phyloP scores from a whole-genome alignment of 2,797 vertebrate species.

The Taeniopygia guttata region DNA sequence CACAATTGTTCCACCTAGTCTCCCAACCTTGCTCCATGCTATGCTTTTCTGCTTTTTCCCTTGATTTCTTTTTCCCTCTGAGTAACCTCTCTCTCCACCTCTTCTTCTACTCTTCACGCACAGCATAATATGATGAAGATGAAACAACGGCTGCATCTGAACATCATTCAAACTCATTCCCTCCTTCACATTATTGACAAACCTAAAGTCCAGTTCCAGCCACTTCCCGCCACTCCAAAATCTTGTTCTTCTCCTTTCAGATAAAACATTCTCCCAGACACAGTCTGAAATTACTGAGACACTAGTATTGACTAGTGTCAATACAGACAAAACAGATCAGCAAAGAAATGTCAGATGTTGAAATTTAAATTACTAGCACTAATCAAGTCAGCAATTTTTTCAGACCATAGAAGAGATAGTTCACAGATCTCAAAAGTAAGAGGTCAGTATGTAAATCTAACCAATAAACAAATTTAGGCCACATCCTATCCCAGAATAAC shows the following conservation, averaged over 20 bases:
- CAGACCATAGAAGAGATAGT: background rate
- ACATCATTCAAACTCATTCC: background rate
- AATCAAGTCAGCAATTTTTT: background rate
- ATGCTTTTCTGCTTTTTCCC: background rate
- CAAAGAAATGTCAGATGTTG: background rate
- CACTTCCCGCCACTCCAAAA: accelerated
- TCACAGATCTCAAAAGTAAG: background rate
- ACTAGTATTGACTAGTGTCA: background rate
- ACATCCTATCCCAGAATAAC: background rate
- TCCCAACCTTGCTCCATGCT: background rate
- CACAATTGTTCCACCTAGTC: background rate
- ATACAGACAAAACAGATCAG: background rate
- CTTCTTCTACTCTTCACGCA: background rate
- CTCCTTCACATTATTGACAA: background rate
- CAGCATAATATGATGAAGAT: background rate
- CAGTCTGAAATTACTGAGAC: background rate
- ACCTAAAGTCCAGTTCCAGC: background rate
- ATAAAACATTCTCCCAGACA: background rate
- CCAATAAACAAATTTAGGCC: background rate
- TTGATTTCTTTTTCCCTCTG: background rate
- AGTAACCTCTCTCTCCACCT: background rate
- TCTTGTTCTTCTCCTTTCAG: background rate
- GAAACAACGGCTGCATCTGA: background rate
- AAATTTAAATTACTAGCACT: background rate
- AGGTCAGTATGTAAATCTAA: background rate